phyloP scores from a whole-genome alignment of 2,797 vertebrate species.

The Sarcophilus harrisii region DNA sequence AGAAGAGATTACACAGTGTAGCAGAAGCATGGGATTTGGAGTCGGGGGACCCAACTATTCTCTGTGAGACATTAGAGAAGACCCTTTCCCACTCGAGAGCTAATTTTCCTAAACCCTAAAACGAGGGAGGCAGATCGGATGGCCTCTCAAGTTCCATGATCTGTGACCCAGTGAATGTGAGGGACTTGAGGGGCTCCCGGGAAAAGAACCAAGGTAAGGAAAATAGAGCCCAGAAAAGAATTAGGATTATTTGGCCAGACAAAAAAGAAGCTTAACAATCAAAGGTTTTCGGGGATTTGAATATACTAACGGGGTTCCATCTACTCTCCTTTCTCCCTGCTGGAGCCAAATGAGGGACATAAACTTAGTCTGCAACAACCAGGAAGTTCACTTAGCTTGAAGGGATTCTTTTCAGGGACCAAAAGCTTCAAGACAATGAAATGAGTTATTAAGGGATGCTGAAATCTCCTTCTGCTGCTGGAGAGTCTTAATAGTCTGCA shows the following conservation, averaged over 20 bases:
- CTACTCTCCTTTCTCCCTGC: background rate
- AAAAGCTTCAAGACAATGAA: background rate
- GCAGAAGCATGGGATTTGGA: background rate
- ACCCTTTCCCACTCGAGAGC: background rate
- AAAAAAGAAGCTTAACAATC: conserved; percentile 21
- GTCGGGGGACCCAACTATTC: background rate
- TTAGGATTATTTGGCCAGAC: background rate
- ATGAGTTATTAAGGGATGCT: background rate
- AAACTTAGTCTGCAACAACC: background rate
- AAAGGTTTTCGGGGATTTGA: conserved; percentile 50
- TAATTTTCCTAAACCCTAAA: background rate
- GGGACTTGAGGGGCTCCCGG: conserved; percentile 25
- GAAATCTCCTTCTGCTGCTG: background rate
- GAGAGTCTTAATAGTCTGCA: background rate
- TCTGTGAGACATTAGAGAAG: background rate
- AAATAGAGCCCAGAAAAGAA: conserved; percentile 43
- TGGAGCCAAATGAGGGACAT: background rate
- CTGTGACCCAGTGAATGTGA: conserved; percentile 8
- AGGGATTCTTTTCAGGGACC: background rate
- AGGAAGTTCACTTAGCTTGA: background rate
- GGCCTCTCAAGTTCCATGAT: background rate
- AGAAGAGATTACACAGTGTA: background rate
- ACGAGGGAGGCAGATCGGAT: background rate
- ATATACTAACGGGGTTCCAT: background rate
- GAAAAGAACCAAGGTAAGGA: background rate